Evolutionary conservation across 2,888 invertebrate genomes (phyloP), one percentile per base, ranked within the genome.

Genomic region (Hoplodrina ambigua): DNA sequence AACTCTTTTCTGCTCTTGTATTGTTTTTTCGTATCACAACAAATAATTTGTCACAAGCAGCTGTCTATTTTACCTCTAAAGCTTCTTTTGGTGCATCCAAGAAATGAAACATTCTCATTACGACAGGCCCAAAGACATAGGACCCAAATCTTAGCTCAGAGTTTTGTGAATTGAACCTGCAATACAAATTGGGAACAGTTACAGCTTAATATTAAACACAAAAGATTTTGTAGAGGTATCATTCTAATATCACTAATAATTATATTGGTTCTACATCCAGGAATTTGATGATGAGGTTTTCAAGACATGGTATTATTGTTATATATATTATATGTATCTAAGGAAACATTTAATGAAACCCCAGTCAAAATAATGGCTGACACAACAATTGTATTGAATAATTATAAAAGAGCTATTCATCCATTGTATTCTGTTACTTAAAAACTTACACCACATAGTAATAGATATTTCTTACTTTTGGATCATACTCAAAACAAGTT

Each of bases 91-190:
- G 97, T 85, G 97, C 96, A 89, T 98, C 97, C 50, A 98, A 91
- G 83, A 96, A 94, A 89, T 98, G 96, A 72, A 97, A 97, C 96
- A 98, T 96, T 85, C 98, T 96, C 98, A 98, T 98, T 0, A 97
- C 96, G 17, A 98, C 97, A 6, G 98, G 98, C 0, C 98, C 98
- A 96, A 98, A 98, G 7, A 97, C 89, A 91, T 97, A 98, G 81
- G 96, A 97, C n/a, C 98, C 97, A 96, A 98, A 98, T 73, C 98
- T 93, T 68, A 97, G 90, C 79, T 97, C 97, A 76, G 96, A 96
- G 75, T 97, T 97, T 88, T 98, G 98, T 20, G 94, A 89, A 86
- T 97, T 97, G 86, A 97, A 98, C 87, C 97, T 97, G 85, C 72
- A 94, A 94, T 53, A 49, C 2, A 72, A 49, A 56, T 33, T 52